Percentiles rank a stretch among this genome's conserved stretches.
Evolutionary conservation across 2,797 vertebrate species (phyloP).

Genomic region (Hozukius guyotensis): DNA sequence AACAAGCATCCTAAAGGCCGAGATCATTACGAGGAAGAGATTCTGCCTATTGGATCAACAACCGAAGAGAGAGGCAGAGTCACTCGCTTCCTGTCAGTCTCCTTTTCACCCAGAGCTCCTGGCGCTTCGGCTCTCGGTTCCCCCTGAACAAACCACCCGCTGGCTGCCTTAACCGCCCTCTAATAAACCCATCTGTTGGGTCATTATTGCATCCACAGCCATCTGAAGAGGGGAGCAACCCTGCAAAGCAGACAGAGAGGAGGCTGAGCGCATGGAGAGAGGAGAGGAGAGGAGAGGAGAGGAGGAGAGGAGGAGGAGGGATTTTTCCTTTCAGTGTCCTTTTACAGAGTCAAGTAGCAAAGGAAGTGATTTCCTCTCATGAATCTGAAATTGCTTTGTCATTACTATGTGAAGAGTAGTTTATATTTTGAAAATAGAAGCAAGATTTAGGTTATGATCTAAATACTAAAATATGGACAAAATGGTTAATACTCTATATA

Average conservation of each 20-base stretch:
- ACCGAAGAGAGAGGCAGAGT: slow-evolving; percentile 43
- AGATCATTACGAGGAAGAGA: slow-evolving; percentile 36
- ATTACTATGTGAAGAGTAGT: not conserved
- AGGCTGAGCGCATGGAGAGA: slow-evolving; percentile 34
- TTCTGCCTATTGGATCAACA: slow-evolving; percentile 50
- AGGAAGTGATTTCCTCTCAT: not conserved
- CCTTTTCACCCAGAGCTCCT: slow-evolving; percentile 67
- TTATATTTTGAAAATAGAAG: not conserved
- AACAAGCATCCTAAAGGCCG: slow-evolving; percentile 1
- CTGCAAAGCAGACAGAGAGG: slow-evolving; percentile 47
- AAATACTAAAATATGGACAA: not conserved
- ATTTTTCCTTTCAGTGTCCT: slow-evolving; percentile 17
- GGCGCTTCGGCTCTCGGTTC: slow-evolving; percentile 52
- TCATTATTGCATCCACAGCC: slow-evolving; percentile 81
- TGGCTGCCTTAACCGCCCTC: slow-evolving; percentile 81
- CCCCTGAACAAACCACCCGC: slow-evolving; percentile 77
- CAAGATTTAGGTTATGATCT: not conserved
- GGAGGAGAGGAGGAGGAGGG: slow-evolving; percentile 12
- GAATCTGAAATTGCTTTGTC: not conserved
- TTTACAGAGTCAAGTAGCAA: not conserved
- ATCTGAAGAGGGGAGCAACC: slow-evolving; percentile 73
- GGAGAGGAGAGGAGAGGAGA: slow-evolving; percentile 6
- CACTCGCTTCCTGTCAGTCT: slow-evolving; percentile 51
- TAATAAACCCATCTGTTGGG: slow-evolving; percentile 87
- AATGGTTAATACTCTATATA: not conserved